Conservation (phyloP, 2,113 vertebrate species). For the Meles meles region DNA sequence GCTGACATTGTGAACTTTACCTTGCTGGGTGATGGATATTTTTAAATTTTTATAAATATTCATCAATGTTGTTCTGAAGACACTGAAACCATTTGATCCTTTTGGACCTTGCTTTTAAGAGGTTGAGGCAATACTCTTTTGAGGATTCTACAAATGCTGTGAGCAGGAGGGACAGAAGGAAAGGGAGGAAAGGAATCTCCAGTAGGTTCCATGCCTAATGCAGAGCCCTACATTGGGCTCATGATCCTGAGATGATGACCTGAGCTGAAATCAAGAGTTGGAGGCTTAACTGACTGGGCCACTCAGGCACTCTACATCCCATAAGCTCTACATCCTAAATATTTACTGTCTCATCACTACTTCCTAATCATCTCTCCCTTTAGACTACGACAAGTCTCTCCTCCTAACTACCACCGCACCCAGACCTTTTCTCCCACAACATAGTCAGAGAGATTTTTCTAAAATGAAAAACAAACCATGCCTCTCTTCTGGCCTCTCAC, state of each 20-base stretch:
- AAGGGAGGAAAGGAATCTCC: not conserved
- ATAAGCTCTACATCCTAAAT: not conserved
- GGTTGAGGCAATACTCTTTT: not conserved
- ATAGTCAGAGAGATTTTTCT: not conserved
- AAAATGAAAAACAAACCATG: not conserved
- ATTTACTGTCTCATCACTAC: not conserved
- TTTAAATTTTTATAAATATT: not conserved
- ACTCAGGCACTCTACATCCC: not conserved
- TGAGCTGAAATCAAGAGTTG: not conserved
- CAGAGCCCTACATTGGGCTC: not conserved
- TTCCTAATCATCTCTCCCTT: not conserved
- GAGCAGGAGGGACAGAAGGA: not conserved
- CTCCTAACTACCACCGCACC: not conserved
- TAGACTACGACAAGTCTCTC: not conserved
- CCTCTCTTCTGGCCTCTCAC: not conserved
- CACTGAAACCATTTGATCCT: not conserved
- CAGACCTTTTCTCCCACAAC: not conserved
- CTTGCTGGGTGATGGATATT: not conserved
- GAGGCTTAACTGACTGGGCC: not conserved
- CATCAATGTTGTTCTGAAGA: not conserved
- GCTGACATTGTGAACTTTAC: not conserved
- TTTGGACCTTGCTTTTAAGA: not conserved
- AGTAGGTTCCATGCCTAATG: not conserved
- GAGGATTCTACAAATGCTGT: not conserved
- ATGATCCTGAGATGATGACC: not conserved